Evolutionary conservation across 2,797 vertebrate genomes (phyloP), one percentile per base, ranked within the genome.

Genomic region (Percopsis omiscomaycus): DNA sequence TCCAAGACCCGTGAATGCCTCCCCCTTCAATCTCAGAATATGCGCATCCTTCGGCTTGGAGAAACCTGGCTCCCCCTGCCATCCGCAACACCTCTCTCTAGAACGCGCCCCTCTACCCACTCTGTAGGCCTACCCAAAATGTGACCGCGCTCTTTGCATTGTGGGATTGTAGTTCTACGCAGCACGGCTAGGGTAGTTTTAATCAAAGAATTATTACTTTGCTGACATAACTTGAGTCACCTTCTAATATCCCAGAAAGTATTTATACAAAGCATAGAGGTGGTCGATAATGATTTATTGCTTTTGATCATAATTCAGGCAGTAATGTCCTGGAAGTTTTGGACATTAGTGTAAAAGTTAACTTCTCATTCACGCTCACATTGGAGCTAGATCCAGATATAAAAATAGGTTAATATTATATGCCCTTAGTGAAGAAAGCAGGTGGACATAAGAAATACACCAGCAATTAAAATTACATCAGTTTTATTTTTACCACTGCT

Each of bases 31-130:
- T 84, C 85, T 64, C 57, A 74, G 75, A 75, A n/a, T 75, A 58
- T 69, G 74, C 73, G 71, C 84, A 86, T 86, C 84, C 78, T 73
- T 72, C 58, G 56, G 49, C 56, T 79, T 75, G 69, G 55, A 79
- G 69, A 72, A 80, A 82, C 85, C 86, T 85, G 84, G 81, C 83
- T 83, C 80, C 81, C 82, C 72, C 79, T 81, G 79, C 82, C 82
- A 80, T 81, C 79, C 86, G 62, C 69, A 67, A 74, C 79, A 85
- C 83, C 88, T 89, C 82, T 77, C 64, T 64, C 62, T 61, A 61
- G 59, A 47, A 29, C 32, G 27, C 52, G 14, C 3, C 16, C 5
- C 55, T 50, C 56, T 68, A 57, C 42, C 51, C 57, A 49, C 30
- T 66, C 71, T 1, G 0, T 14, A 27, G 42, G 3, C 59, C 46